Evolutionary conservation across 1,140 invertebrate genomes (phyloP), one percentile per base, ranked within the genome.

Genomic region (Magallana angulata): DNA sequence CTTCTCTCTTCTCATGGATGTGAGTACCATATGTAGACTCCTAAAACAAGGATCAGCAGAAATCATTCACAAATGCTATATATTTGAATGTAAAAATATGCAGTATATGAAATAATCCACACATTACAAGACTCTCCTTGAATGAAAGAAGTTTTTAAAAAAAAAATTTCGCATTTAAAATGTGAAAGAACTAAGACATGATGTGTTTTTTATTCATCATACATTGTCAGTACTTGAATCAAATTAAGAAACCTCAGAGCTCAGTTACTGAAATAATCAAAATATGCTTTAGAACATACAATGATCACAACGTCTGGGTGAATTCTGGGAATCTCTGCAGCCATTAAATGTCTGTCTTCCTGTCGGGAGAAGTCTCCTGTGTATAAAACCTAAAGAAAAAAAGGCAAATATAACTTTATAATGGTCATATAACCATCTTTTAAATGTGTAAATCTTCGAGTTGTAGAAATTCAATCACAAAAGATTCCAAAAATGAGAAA

Each of bases 1-100:
- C 98, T 94, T 99, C 99, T 57, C 99, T 95, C 91, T 99, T 98
- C 94, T 99, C 99, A 94, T 99, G 99, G 89, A 99, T 98, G 95
- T 99, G 99, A 0, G 98, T 99, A 6, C 99, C 99, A 95, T 99
- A 99, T 0, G 99, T 99, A 0, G 99, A 99, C 95, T 99, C 99
- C 97, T 97, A 82, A 82, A 12, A 14, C 14, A 82, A 11, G 2
- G 48, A 14, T 57, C 12, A 18, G 14, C 18, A 16, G 14, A 64
- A 64, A 64, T 5, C 18, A 64, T 48, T 48, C 5, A 5, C 36
- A 48, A 48, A 48, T 2, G 36, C 36, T 48, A 48, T 48, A 48
- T 5, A 48, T 48, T 48, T 48, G 36, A 48, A 48, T 48, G 2
- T 48, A 48, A 24, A 24, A 24, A 24, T 24, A 48, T 48, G 36